phyloP scores from a whole-genome alignment of 2,797 vertebrate genomes.

The Ispidina lecontei region DNA sequence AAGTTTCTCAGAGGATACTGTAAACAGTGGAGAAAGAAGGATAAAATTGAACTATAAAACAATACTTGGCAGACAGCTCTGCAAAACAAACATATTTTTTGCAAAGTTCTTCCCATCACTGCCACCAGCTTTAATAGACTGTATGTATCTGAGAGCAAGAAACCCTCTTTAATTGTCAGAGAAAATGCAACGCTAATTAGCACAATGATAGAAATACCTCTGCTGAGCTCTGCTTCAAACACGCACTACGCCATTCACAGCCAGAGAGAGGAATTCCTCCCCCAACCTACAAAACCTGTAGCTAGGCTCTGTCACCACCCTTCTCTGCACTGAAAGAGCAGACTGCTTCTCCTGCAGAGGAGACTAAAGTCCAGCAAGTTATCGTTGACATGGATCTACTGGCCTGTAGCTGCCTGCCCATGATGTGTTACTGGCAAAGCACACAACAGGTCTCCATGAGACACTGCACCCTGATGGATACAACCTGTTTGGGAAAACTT shows the following conservation, averaged over 20 bases:
- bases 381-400: background rate
- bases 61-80: slow-evolving; percentile 64
- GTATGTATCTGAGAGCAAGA: slow-evolving; percentile 52
- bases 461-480: background rate
- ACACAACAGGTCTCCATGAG: background rate
- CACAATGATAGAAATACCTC: background rate
- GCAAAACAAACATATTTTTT: slow-evolving; percentile 69
- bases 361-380: background rate
- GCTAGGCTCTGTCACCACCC: background rate
- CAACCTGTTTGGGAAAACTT: background rate
- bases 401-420: background rate
- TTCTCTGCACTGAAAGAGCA: background rate
- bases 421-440: background rate
- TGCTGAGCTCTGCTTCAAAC: background rate
- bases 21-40: slow-evolving; percentile 60
- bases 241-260: accelerated
- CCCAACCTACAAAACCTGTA: background rate
- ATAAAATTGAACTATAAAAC: slow-evolving; percentile 64
- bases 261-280: background rate
- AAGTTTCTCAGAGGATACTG: slow-evolving; percentile 56
- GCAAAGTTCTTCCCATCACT: slow-evolving; percentile 59
- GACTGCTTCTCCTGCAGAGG: background rate
- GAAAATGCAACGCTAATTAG: background rate
- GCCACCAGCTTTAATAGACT: slow-evolving; percentile 51
- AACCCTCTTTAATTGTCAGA: background rate